These are phyloP conservation scores for Chrysogorgia sp. DNA, from an alignment of 92 coral and sea anemone species.

Conservation along the genomic window DNA sequence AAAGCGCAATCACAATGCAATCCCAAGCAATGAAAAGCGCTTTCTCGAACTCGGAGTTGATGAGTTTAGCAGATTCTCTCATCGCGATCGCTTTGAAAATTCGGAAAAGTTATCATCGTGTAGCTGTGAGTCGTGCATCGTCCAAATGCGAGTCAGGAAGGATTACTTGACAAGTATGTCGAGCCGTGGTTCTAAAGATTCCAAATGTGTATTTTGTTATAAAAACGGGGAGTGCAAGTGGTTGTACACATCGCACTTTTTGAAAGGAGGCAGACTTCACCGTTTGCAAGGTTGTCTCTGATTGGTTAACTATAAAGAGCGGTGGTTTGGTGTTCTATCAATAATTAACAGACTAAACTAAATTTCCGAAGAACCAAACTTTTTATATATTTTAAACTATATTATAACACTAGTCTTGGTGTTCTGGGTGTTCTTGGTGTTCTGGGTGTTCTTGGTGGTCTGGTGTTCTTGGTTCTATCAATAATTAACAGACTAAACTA, in stretches of 20 bases:
- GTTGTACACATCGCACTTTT: conserved; percentile 92
- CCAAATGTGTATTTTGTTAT: conserved; percentile 98
- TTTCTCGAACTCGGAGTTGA: conserved; percentile 92
- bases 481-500: too few relatives aligned
- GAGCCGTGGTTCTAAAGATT: conserved; percentile 88
- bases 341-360: too few relatives aligned
- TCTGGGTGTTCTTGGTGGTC: too few relatives aligned
- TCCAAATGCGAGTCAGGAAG: conserved; percentile 66
- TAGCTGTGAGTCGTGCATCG: conserved; percentile 99
- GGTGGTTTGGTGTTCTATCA: too few relatives aligned
- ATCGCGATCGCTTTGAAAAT: conserved; percentile 99
- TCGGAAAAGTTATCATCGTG: conserved; percentile 99
- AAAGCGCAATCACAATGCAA: conserved; percentile 75
- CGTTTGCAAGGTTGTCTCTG: too few relatives aligned
- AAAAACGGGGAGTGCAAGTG: conserved; percentile 99
- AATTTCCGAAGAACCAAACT: too few relatives aligned
- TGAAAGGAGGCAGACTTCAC: too few relatives aligned
- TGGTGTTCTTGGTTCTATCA: too few relatives aligned
- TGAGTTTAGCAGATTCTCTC: conserved; percentile 94
- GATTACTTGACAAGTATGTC: conserved; percentile 87
- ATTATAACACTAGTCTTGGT: too few relatives aligned
- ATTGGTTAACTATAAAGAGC: too few relatives aligned
- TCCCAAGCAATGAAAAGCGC: conserved; percentile 94
- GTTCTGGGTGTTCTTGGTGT: too few relatives aligned
- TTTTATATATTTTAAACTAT: too few relatives aligned